These are phyloP conservation scores for Akabosia matsudoensis DNA, from an alignment of 1,140 invertebrate genomes.

Conservation along the genomic window DNA sequence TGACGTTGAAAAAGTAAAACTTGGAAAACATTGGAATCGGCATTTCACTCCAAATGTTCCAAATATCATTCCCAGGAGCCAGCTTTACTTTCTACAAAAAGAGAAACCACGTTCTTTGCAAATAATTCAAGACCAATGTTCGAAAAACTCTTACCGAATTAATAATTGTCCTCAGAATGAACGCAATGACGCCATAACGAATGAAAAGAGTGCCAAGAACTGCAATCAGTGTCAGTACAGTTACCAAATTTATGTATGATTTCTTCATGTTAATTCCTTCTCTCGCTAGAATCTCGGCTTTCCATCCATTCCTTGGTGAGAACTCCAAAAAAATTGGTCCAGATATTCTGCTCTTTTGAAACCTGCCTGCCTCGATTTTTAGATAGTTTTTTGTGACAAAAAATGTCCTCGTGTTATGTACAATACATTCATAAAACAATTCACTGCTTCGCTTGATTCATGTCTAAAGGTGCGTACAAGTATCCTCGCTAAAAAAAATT, in stretches of 20 bases:
- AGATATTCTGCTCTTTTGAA: no score
- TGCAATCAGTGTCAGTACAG: background rate
- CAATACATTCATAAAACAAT: background rate
- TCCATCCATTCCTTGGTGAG: no score
- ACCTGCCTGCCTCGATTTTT: no score
- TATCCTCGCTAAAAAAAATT: no score
- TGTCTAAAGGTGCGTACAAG: no score
- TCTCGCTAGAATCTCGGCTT: no score
- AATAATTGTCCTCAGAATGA: background rate
- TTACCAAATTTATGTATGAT: background rate
- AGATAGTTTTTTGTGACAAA: no score
- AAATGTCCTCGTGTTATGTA: no score
- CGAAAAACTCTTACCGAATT: background rate
- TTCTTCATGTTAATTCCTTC: background rate
- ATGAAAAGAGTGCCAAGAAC: background rate
- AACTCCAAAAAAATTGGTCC: no score
- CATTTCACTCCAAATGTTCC: slow-evolving; percentile 41
- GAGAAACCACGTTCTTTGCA: no score
- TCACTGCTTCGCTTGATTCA: no score
- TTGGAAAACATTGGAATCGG: slow-evolving; percentile 47
- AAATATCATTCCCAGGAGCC: slow-evolving; percentile 7
- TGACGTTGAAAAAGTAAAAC: slow-evolving; percentile 55
- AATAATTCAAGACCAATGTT: no score
- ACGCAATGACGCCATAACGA: background rate
- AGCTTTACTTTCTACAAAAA: background rate